Evolutionary conservation across 2,797 vertebrate species (phyloP).

Genomic region (Nasua narica): DNA sequence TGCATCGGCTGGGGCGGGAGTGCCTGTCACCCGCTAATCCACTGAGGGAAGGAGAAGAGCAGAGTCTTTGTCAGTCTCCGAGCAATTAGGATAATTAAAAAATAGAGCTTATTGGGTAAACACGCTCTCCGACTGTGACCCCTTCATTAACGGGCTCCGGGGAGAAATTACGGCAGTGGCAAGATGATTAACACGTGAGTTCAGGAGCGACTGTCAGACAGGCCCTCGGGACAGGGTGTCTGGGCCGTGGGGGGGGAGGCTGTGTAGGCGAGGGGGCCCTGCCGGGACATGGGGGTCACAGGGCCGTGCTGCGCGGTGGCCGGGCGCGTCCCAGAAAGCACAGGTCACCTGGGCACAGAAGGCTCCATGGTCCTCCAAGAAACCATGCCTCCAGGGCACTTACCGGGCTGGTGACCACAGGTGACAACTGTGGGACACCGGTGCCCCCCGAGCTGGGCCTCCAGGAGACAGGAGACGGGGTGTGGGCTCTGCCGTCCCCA

Average conservation of each 20-base stretch:
- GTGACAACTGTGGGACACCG: neutral
- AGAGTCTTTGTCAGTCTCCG: constrained; percentile 86
- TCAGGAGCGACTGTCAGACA: constrained; percentile 81
- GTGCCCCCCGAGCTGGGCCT: neutral
- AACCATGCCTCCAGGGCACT: neutral
- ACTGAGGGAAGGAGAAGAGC: constrained; percentile 82
- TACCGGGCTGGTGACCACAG: fast-evolving
- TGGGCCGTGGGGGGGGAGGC: constrained; percentile 24
- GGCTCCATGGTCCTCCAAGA: fast-evolving
- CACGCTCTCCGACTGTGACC: constrained; percentile 94
- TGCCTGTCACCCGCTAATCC: constrained; percentile 77
- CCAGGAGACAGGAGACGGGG: fast-evolving
- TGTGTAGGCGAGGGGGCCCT: neutral
- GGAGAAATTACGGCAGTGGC: constrained; percentile 89
- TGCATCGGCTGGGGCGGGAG: fast-evolving
- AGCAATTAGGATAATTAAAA: constrained; percentile 96
- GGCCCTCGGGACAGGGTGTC: constrained; percentile 86
- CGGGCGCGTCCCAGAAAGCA: neutral
- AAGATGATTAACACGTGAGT: constrained; percentile 93
- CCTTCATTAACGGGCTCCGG: constrained; percentile 97
- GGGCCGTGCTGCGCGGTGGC: neutral
- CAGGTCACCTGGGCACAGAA: fast-evolving
- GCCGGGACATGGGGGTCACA: fast-evolving
- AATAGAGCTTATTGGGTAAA: constrained; percentile 99
- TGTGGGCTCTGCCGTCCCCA: fast-evolving